phyloP scores from a whole-genome alignment of 2,797 vertebrate genomes.

The Acomys russatus region DNA sequence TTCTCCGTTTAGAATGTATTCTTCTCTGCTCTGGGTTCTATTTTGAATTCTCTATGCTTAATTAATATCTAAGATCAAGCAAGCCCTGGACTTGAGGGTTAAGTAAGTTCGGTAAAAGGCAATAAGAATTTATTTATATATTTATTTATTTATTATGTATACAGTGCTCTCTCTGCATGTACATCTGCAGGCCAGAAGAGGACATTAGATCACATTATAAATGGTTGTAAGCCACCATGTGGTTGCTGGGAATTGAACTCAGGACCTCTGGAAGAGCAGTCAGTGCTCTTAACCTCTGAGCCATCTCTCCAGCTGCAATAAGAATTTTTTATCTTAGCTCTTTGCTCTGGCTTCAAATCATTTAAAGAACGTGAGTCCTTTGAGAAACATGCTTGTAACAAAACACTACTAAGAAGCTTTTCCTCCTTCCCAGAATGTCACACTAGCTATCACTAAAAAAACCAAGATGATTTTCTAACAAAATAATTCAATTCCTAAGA shows the following conservation, averaged over 20 bases:
- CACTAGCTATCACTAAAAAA: not conserved
- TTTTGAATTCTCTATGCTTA: not conserved
- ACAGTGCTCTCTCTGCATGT: no score
- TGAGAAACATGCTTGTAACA: not conserved
- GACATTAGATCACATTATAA: no score
- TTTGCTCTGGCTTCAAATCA: conserved; percentile 42
- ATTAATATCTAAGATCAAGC: not conserved
- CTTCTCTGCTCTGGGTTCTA: not conserved
- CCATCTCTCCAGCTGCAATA: no score
- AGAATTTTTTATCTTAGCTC: conserved; percentile 53
- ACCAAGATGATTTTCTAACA: not conserved
- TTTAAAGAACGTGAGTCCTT: conserved; percentile 58
- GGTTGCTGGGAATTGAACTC: no score
- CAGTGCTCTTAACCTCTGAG: no score
- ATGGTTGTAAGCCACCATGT: no score
- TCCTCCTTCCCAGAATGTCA: not conserved
- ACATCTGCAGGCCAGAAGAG: no score
- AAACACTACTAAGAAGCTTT: not conserved
- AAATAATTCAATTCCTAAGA: not conserved
- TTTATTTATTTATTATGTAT: no score
- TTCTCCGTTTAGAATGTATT: not conserved
- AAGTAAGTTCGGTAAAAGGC: conserved; percentile 51
- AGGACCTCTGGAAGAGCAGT: no score
- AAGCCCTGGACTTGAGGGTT: conserved; percentile 40
- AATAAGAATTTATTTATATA: not conserved